Evolutionary conservation across 2,888 invertebrate genomes (phyloP).

Genomic region (Acleris sparsana): DNA sequence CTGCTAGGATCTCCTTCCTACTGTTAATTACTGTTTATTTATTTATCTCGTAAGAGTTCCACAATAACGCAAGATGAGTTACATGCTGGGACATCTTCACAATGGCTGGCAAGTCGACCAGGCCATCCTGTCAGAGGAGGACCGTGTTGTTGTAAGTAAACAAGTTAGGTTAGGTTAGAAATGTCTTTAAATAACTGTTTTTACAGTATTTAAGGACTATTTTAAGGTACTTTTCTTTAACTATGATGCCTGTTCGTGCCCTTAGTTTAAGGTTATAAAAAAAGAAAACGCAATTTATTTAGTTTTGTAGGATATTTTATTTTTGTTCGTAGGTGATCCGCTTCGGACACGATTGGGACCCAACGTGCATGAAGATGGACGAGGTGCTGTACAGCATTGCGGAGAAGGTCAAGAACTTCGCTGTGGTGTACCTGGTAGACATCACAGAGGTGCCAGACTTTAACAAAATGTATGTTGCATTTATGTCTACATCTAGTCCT

Average conservation of each 20-base stretch:
- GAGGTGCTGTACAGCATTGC: constrained; percentile 98
- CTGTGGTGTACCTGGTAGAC: constrained; percentile 98
- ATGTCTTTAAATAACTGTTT: constrained; percentile 17
- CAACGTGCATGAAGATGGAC: constrained; percentile 99
- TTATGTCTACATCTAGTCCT: background rate
- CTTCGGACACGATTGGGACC: constrained; percentile 99
- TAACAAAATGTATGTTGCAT: constrained; percentile 97
- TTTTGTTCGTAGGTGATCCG: constrained; percentile 89
- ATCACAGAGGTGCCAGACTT: constrained; percentile 99
- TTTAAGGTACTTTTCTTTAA: background rate
- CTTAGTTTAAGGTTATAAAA: too few relatives aligned
- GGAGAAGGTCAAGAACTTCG: constrained; percentile 99
- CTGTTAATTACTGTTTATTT: constrained; percentile 17
- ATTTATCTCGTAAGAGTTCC: constrained; percentile 5
- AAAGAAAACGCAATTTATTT: too few relatives aligned
- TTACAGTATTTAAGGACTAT: background rate
- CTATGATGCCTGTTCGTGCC: too few relatives aligned
- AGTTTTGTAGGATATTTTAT: background rate
- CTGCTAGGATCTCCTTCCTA: background rate
- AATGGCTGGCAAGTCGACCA: constrained; percentile 99
- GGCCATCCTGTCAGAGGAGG: constrained; percentile 99
- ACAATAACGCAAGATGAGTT: constrained; percentile 90
- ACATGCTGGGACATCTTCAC: constrained; percentile 99
- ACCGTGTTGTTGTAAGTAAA: constrained; percentile 94
- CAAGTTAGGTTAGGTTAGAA: constrained; percentile 9